Conservation (phyloP, 2,888 invertebrate species). For the Conistra vaccinii region DNA sequence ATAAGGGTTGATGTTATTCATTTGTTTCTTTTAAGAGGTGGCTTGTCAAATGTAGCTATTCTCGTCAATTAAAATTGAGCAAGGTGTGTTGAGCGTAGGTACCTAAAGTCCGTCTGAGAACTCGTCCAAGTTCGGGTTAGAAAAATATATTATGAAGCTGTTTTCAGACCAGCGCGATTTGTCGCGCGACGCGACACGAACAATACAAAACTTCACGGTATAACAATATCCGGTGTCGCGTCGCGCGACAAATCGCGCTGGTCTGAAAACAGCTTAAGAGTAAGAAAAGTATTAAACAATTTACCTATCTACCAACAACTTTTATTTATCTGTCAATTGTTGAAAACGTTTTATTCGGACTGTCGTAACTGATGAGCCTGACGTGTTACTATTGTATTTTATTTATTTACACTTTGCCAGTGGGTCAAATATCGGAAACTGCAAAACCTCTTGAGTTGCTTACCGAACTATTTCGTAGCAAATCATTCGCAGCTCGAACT, state of each 20-base stretch:
- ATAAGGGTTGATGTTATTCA: background rate
- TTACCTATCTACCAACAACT: background rate
- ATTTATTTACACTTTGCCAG: background rate
- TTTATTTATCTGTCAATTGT: constrained; percentile 1
- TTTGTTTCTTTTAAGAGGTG: background rate
- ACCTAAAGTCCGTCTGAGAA: background rate
- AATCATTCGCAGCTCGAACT: constrained; percentile 17
- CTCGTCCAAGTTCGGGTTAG: too few relatives aligned
- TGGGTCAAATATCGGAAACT: background rate
- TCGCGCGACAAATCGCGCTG: too few relatives aligned
- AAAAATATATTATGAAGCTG: background rate
- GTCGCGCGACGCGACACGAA: too few relatives aligned
- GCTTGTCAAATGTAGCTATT: background rate
- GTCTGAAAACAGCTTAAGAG: too few relatives aligned
- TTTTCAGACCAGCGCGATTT: too few relatives aligned
- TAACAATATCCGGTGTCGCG: too few relatives aligned
- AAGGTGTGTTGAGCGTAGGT: too few relatives aligned
- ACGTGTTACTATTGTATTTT: background rate
- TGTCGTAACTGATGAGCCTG: too few relatives aligned
- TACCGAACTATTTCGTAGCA: constrained; percentile 16
- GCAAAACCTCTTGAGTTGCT: constrained; percentile 6
- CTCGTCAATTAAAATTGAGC: background rate
- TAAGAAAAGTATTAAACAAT: background rate
- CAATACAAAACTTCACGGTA: too few relatives aligned
- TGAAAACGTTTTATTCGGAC: constrained; percentile 11